Percentiles rank a stretch among this genome's conserved stretches.
phyloP scores from a whole-genome alignment of 2,113 vertebrate genomes.

The Loxodonta africana region DNA sequence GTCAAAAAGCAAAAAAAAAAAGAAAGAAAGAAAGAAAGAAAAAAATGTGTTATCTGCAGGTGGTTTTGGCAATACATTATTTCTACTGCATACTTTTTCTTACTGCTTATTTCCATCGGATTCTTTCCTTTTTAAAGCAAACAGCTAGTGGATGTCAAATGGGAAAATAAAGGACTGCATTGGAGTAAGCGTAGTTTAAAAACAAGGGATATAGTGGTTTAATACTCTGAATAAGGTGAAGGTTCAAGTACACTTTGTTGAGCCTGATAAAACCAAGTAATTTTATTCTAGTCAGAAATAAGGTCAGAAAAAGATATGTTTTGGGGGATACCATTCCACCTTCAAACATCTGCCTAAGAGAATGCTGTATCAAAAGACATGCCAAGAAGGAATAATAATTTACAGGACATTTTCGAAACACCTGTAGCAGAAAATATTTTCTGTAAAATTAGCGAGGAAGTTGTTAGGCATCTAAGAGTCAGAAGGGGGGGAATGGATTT shows the following conservation, averaged over 20 bases:
- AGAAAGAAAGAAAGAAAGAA: background rate
- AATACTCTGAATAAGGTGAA: background rate
- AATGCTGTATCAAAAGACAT: background rate
- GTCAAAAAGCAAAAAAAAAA: background rate
- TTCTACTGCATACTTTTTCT: background rate
- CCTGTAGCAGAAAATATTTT: background rate
- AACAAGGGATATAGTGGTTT: background rate
- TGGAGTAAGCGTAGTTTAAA: slow-evolving; percentile 10
- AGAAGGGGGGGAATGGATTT: background rate
- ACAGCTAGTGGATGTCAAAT: background rate
- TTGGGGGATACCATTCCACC: background rate
- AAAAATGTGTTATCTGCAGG: slow-evolving; percentile 32
- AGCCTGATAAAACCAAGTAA: background rate
- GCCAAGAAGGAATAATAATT: background rate
- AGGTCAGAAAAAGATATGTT: background rate
- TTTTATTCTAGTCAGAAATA: slow-evolving; percentile 45
- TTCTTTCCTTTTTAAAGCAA: slow-evolving; percentile 40
- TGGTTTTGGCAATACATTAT: slow-evolving; percentile 18
- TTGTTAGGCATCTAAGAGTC: background rate
- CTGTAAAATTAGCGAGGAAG: background rate
- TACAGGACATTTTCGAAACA: background rate
- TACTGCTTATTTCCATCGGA: background rate
- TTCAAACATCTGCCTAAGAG: background rate
- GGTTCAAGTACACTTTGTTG: background rate
- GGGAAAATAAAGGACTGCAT: background rate